These are phyloP conservation scores for Theonella swinhoei DNA, from an alignment of 37 sponge, comb jelly and placozoan genomes.

Conservation along the genomic window DNA sequence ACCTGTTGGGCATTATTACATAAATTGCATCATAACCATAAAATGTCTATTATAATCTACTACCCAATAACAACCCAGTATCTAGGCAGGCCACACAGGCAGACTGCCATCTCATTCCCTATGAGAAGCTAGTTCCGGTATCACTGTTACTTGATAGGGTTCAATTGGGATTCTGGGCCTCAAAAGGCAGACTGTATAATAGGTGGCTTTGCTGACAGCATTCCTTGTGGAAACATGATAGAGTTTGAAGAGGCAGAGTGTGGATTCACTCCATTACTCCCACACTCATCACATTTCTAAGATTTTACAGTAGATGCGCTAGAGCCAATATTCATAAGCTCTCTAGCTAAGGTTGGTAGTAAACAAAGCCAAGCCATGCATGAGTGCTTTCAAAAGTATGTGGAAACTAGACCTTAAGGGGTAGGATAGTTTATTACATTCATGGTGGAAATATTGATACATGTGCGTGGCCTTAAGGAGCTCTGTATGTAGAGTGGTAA, in stretches of 20 bases:
- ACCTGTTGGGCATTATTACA: slow-evolving; percentile 51
- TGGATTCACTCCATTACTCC: background rate
- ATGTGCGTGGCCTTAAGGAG: background rate
- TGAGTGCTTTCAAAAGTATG: background rate
- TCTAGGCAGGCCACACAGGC: no score
- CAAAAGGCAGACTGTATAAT: background rate
- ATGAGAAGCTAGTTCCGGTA: background rate
- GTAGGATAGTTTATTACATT: background rate
- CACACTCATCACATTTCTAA: background rate
- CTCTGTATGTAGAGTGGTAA: background rate
- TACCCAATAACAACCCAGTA: background rate
- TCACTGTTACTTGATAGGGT: background rate
- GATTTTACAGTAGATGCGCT: no score
- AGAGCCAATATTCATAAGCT: background rate
- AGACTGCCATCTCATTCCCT: no score
- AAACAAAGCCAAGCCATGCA: background rate
- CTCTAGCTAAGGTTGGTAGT: no score
- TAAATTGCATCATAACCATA: background rate
- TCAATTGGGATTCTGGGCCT: background rate
- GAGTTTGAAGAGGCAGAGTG: background rate
- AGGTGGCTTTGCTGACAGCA: background rate
- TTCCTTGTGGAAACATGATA: background rate
- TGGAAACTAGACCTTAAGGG: background rate
- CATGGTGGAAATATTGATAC: background rate
- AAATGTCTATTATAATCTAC: background rate